Evolutionary conservation across 2,888 invertebrate genomes (phyloP), one percentile per base, ranked within the genome.

Genomic region (Myathropa florea): DNA sequence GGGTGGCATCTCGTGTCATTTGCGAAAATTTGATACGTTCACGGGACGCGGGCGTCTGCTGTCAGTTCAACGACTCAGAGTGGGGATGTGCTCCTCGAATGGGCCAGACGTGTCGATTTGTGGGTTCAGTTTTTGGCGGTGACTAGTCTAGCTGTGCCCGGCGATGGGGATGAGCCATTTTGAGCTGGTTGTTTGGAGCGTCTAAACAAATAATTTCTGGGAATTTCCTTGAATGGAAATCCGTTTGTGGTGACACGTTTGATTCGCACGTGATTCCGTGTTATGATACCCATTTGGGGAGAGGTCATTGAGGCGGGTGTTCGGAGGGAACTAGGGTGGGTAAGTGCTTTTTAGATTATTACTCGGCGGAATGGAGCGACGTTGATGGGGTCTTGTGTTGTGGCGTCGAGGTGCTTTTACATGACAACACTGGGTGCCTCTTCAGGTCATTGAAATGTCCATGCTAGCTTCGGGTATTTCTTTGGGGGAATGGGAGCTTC

Each of bases 101-200:
- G 86, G 86, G 86, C 83, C 86, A 86, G 86, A 86, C 86, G 86
- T 86, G 86, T 86, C 78, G 78, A 83, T 83, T 83, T 83, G 70
- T 28, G 78, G 70, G 70, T 70, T 72, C 57, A 60, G 14, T 61
- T 60, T 82, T 85, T 33, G 65, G 39, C 55, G 67, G 63, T 46
- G 24, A 59, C 23, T 46, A 18, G n/a, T 59, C 24, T 60, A 28
- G 53, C 21, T 53, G 67, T n/a, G 61, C 59, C 57, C 12, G n/a
- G 39, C 30, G 33, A 53, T 53, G 55, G 55, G 63, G 36, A n/a
- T n/a, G 10, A 33, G 67, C 33, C 26, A 61, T 53, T n/a, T 24
- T 68, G 64, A 73, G 68, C 36, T 59, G 33, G 60, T 85, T 81
- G 85, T 85, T 85, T 85, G 85, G 77, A 73, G 70, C 59, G 72